Percentiles rank a stretch among this genome's conserved stretches.
Conservation (phyloP, 2,113 vertebrate genomes). For the Melanerpes formicivorus region DNA sequence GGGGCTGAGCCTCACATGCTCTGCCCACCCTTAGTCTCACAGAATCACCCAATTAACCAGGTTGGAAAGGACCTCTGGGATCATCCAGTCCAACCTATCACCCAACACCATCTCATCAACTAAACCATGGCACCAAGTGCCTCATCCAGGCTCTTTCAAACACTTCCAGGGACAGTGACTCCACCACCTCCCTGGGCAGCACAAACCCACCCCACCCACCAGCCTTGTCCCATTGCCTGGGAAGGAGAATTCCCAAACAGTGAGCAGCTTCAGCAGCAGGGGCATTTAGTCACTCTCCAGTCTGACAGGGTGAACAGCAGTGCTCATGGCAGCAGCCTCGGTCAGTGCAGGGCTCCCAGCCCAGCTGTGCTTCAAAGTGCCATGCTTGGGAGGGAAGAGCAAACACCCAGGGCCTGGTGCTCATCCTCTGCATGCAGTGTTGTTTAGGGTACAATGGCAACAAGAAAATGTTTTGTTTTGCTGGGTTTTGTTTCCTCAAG, state of each 20-base stretch:
- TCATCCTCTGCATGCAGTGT: not conserved
- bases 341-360: not conserved
- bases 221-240: not conserved
- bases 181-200: too few relatives aligned
- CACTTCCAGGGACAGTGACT: too few relatives aligned
- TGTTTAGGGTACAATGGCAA: slow-evolving; percentile 7
- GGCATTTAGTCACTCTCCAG: not conserved
- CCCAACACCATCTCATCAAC: too few relatives aligned
- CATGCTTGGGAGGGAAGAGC: not conserved
- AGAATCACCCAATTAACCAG: too few relatives aligned
- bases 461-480: not conserved
- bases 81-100: too few relatives aligned
- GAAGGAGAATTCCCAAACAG: not conserved
- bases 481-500: not conserved
- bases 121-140: too few relatives aligned
- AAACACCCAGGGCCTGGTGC: not conserved
- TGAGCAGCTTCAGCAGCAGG: not conserved
- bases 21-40: not conserved
- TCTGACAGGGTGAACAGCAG: not conserved
- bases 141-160: too few relatives aligned
- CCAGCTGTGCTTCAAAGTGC: not conserved
- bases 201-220: not conserved
- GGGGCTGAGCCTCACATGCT: not conserved
- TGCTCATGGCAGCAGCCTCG: not conserved
- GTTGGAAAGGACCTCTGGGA: too few relatives aligned